Base-by-base conservation (phyloP, 2,888 invertebrate genomes). In the Philhelius pedissequus region DNA sequence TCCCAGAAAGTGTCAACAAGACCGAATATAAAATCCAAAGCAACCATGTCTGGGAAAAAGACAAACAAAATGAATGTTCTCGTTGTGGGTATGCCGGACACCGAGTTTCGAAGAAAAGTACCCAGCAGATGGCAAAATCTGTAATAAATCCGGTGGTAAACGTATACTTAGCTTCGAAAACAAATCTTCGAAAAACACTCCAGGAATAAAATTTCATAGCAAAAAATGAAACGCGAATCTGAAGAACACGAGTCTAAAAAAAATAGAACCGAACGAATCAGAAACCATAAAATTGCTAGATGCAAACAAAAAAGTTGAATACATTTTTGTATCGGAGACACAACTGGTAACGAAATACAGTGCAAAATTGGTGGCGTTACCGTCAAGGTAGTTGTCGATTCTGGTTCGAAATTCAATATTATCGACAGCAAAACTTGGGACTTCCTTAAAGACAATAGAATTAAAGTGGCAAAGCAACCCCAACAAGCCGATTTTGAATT, bases 1-100 rank as follows among this genome's bases (percentile, higher is more conserved):
- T 56, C 56, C 2, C 11, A 11, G 32, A 32, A 54, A 54, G 11
- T 11, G 32, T 54, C 4, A 54, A 54, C 5, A 54, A 30, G 15
- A 54, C 32, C 32, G 32, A 54, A 1, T n/a, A 30, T 27, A 52
- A 32, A 54, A 1, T 32, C 32, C 32, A 54, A 54, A 32, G 18
- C 56, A 56, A 56, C n/a, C 13, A 6, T 5, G 15, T n/a, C 1
- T 35, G 32, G 56, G 22, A 13, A 35, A 56, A 35, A 6, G n/a
- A 11, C 9, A 56, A 56, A 20, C 35, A 35, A 60, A 52, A 22
- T 38, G 30, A 78, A 22, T 62, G 78, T 48, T 40, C 52, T n/a
- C 78, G 60, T 9, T 78, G 71, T 43, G 78, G 76, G n/a, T 76
- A 69, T 58, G 35, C 50, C 40, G 68, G 76, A 18, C 68, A 76